Base-by-base conservation (phyloP, 2,888 invertebrate species). In the Hoplodrina ambigua region DNA sequence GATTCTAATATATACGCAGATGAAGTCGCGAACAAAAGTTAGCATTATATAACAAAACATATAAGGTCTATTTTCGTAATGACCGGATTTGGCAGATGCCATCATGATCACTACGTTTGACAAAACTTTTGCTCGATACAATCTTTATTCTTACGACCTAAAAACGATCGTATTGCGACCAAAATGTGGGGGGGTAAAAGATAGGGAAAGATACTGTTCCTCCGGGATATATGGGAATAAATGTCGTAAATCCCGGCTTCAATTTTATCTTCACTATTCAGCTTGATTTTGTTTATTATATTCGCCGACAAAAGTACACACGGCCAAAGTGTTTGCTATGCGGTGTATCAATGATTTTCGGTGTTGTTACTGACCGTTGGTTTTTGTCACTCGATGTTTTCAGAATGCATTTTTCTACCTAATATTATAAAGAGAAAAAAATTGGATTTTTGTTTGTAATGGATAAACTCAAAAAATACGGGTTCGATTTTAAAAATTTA, bases 211-310 rank as follows among this genome's bases (percentile, higher is more conserved):
- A 76, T 78, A 79, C 54, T 64, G 59, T 37, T 46, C 78, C 72
- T 72, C 4, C 37, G 83, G 66, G 82, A 67, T 67, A 55, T 83
- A 83, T 81, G 58, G 64, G 69, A 69, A 83, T 75, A 68, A 60
- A 73, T 75, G 69, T 83, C 82, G 78, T 83, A 81, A 78, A 78
- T 75, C 70, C 50, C 52, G 67, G 25, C 60, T 72, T 69, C 63
- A 68, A 58, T 69, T 83, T 83, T 83, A 83, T 82, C 75, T 81
- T 10, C 17, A 54, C 69, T 44, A 49, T 72, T 72, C 57, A 50
- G 46, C 17, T 64, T 63, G 65, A 68, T 62, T 77, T 59, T 25
- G 50, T 64, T 72, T 72, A 73, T 59, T 56, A 61, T 25, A 46
- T 77, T n/a, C 5, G 10, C 30, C 49, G 46, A 10, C 37, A 59